phyloP scores from a whole-genome alignment of 1,140 invertebrate genomes.

The Samia ricini region DNA sequence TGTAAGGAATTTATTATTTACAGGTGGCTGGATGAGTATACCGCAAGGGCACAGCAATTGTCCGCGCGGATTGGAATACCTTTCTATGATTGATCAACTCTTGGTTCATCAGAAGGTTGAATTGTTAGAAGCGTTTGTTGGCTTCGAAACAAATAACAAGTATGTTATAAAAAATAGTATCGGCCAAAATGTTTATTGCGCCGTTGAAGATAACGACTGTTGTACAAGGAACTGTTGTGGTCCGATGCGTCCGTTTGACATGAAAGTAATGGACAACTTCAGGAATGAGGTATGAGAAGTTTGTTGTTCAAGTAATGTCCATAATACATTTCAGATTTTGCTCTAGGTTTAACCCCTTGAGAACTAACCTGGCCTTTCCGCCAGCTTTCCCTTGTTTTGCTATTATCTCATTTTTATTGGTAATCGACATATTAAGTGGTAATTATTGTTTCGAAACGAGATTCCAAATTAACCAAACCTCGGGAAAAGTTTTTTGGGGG shows the following conservation, averaged over 20 bases:
- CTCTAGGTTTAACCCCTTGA: no score
- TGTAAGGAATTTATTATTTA: conserved; percentile 28
- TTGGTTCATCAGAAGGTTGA: conserved; percentile 94
- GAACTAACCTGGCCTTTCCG: no score
- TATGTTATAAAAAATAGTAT: conserved; percentile 87
- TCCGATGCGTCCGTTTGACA: conserved; percentile 87
- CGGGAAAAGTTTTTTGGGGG: no score
- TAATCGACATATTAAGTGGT: no score
- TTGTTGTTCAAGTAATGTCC: no score
- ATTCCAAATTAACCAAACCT: no score
- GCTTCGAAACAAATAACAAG: conserved; percentile 95
- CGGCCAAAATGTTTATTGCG: conserved; percentile 90
- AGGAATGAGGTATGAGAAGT: conserved; percentile 84
- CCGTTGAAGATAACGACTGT: conserved; percentile 90
- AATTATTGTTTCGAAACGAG: no score
- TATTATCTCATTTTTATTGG: no score
- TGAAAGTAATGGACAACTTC: conserved; percentile 89
- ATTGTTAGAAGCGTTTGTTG: conserved; percentile 88
- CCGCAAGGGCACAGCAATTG: conserved; percentile 86
- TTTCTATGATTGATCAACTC: conserved; percentile 93
- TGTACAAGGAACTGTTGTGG: conserved; percentile 89
- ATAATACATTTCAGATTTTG: no score
- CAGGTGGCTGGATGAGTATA: conserved; percentile 90
- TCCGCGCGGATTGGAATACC: conserved; percentile 95
- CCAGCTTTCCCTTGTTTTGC: no score